Percentiles rank a stretch among this genome's conserved stretches.
Evolutionary conservation across 2,113 vertebrate genomes (phyloP).

Genomic region (Euleptes europaea): DNA sequence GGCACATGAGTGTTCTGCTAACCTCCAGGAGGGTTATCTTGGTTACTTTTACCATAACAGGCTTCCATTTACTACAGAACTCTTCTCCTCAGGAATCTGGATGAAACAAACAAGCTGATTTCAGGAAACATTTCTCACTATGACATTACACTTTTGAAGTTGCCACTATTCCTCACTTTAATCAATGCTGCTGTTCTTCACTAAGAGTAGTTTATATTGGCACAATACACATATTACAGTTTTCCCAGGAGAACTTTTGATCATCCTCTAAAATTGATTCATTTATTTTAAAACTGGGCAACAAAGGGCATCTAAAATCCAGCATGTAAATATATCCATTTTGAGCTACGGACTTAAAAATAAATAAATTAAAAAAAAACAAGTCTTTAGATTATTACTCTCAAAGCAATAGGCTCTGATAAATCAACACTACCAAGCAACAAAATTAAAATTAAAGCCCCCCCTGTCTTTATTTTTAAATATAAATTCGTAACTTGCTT

Average conservation of each 20-base stretch:
- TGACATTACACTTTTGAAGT: slow-evolving; percentile 1
- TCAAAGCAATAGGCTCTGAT: neutral
- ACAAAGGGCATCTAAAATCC: neutral
- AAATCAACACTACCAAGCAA: neutral
- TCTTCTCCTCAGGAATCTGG: neutral
- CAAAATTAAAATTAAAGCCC: slow-evolving; percentile 27
- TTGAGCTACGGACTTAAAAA: slow-evolving; percentile 26
- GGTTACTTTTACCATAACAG: neutral
- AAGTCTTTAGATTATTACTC: neutral
- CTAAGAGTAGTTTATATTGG: slow-evolving; percentile 36
- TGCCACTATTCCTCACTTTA: neutral
- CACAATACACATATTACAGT: neutral
- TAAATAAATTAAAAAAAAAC: too few relatives aligned
- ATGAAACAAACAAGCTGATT: neutral
- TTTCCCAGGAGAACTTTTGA: slow-evolving; percentile 35
- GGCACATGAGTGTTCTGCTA: slow-evolving; percentile 20
- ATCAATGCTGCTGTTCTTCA: slow-evolving; percentile 45
- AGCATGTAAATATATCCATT: slow-evolving; percentile 1
- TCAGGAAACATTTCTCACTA: neutral
- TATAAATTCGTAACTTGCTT: slow-evolving; percentile 33
- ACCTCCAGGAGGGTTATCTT: neutral
- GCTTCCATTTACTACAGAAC: accelerated
- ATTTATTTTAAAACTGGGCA: slow-evolving; percentile 36
- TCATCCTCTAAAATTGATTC: neutral
- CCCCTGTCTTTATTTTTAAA: neutral